Percentiles rank a stretch among this genome's conserved stretches.
phyloP scores from a whole-genome alignment of 2,888 invertebrate genomes.

The Himalopsyche anomala region DNA sequence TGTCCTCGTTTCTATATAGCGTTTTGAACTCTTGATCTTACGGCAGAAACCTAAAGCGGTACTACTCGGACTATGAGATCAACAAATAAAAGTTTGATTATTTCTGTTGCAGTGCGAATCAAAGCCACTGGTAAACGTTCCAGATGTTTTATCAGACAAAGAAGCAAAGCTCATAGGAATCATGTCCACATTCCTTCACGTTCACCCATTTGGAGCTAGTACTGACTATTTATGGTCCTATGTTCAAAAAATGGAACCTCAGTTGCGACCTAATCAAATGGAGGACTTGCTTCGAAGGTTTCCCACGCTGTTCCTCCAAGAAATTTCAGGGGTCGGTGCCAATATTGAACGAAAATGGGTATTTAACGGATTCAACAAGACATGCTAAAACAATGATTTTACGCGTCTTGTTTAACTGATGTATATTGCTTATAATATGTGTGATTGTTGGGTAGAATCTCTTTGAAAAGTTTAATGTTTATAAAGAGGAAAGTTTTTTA shows the following conservation, averaged over 20 bases:
- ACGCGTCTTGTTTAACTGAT: too few species aligned
- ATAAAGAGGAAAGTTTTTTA: too few species aligned
- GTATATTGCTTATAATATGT: too few species aligned
- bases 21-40: too few species aligned
- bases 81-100: background rate
- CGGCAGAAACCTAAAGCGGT: too few species aligned
- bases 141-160: slow-evolving; percentile 71
- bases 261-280: slow-evolving; percentile 84
- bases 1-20: too few species aligned
- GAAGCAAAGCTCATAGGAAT: slow-evolving; percentile 90
- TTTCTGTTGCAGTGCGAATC: slow-evolving; percentile 46
- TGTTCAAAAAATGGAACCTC: slow-evolving; percentile 87
- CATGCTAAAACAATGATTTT: background rate
- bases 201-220: slow-evolving; percentile 95
- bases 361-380: slow-evolving; percentile 82
- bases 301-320: slow-evolving; percentile 87
- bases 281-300: slow-evolving; percentile 87
- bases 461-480: too few species aligned
- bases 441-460: too few species aligned
- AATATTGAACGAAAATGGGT: slow-evolving; percentile 92
- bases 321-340: slow-evolving; percentile 88
- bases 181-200: slow-evolving; percentile 92
- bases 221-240: slow-evolving; percentile 94
- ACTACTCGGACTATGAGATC: too few species aligned
- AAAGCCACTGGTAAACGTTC: slow-evolving; percentile 23